Base-by-base conservation (phyloP, 2,888 invertebrate species). In the Mellilla xanthometata region DNA sequence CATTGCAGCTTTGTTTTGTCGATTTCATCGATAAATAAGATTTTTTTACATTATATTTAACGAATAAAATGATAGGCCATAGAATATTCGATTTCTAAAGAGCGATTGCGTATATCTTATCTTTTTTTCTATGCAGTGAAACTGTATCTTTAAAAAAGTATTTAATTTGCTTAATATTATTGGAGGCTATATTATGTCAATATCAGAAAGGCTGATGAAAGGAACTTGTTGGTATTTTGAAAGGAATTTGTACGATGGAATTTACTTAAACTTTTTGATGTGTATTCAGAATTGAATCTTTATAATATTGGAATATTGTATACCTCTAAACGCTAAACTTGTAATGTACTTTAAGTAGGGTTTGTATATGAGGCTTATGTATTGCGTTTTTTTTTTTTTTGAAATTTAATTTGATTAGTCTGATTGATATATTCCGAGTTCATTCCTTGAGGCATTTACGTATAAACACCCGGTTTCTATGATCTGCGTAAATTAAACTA, bases 381-480 rank as follows among this genome's bases (percentile, higher is more conserved):
- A 12, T 9, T 36, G 12, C n/a, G n/a, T n/a, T n/a, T n/a, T n/a
- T n/a, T n/a, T n/a, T 15, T 12, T 29, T 7, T 29, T 27, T 3
- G 24, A 9, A 34, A 48, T 39, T 40, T 12, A 27, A 45, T 28
- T 27, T 24, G 24, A 55, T 62, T 60, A 54, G 60, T 62, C 57
- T 60, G 58, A 58, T 45, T 41, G 28, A 49, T 62, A 43, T 38
- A 56, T 65, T 68, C 59, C 57, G 61, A 36, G 52, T 68, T 69
- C 76, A 80, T 79, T 80, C 77, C 79, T 62, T 63, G 67, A 72
- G 63, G 80, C 79, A 78, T 79, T 79, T 78, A 73, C 63, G 63
- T 55, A 5, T 32, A 19, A 19, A 19, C 4, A 19, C 15, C 15
- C 15, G 15, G 15, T 19, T 19, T 19, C 15, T 19, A n/a, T n/a